These are phyloP conservation scores for Spodoptera litura DNA, from an alignment of 1,140 invertebrate genomes.

Conservation along the genomic window DNA sequence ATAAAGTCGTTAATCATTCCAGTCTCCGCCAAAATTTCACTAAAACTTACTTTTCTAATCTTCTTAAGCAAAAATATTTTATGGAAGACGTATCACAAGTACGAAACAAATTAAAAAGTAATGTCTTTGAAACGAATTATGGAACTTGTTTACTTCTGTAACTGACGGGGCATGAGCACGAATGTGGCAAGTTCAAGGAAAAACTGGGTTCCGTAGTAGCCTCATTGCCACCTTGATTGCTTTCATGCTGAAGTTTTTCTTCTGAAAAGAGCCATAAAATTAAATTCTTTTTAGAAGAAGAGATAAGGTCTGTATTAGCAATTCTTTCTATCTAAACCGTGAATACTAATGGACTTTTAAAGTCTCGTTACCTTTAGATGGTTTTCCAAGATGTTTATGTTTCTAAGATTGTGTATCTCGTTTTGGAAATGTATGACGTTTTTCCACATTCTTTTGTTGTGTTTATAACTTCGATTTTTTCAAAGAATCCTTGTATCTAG, in stretches of 20 bases:
- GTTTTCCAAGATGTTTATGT: background rate
- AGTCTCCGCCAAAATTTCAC: background rate
- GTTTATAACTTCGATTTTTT: too few relatives aligned
- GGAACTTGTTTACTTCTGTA: background rate
- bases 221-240: slow-evolving; percentile 25
- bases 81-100: background rate
- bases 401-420: too few relatives aligned
- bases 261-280: background rate
- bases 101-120: slow-evolving; percentile 18
- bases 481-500: too few relatives aligned
- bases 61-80: background rate
- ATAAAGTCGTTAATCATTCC: too few relatives aligned
- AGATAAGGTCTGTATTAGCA: background rate
- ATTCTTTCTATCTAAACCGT: background rate
- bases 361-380: background rate
- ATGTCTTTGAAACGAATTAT: slow-evolving; percentile 14
- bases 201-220: background rate
- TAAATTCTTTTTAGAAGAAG: background rate
- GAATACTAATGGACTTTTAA: background rate
- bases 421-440: too few relatives aligned
- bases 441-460: too few relatives aligned
- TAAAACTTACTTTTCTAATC: background rate
- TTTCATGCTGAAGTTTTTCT: slow-evolving; percentile 1
- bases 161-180: background rate
- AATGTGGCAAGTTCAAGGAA: background rate